A percentile compares a stretch with the other conserved stretches of the same genome.
phyloP scores from a whole-genome alignment of 2,113 vertebrate species.

The Psittacula cyanocephala region DNA sequence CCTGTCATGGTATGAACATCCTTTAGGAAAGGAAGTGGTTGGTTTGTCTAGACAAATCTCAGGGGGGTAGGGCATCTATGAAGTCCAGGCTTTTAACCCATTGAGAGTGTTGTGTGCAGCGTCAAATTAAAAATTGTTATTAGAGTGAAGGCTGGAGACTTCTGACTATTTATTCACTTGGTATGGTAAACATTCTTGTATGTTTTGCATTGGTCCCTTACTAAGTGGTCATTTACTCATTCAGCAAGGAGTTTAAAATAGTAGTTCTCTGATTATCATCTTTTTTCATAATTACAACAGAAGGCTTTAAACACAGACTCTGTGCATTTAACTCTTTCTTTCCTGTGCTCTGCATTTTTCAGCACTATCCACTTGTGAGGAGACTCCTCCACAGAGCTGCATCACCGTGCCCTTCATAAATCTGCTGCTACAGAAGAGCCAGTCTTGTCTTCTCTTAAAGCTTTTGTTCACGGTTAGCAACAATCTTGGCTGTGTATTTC shows the following conservation, averaged over 20 bases:
- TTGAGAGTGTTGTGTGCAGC: background rate
- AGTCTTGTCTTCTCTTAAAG: background rate
- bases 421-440: background rate
- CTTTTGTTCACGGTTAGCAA: background rate
- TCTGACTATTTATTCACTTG: background rate
- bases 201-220: background rate
- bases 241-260: background rate
- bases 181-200: background rate
- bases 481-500: background rate
- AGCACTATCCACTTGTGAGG: background rate
- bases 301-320: background rate
- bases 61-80: background rate
- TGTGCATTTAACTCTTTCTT: background rate
- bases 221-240: background rate
- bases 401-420: background rate
- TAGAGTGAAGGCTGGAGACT: background rate
- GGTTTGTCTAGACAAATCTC: conserved; percentile 7
- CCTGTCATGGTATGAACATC: background rate
- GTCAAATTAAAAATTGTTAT: background rate
- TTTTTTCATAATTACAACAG: background rate
- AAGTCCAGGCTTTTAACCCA: background rate
- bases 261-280: background rate
- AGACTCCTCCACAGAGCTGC: background rate
- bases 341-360: background rate
- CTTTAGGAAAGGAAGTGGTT: conserved; percentile 35